Evolutionary conservation across 2,113 vertebrate genomes (phyloP).

Genomic region (Potamarius usumacintae): DNA sequence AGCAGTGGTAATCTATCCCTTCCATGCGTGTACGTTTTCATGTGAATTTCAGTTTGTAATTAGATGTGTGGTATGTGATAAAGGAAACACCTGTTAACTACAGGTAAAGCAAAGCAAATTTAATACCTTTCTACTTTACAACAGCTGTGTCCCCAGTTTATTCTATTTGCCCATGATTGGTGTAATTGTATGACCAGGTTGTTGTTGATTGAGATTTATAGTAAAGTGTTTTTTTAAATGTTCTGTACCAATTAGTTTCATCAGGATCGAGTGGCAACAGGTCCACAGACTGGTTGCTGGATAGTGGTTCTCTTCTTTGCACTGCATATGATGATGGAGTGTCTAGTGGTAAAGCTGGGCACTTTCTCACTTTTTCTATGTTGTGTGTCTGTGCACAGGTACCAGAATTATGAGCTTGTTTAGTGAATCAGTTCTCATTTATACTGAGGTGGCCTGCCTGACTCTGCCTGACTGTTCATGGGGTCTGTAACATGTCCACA

Average conservation of each 20-base stretch:
- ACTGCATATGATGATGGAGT: not conserved
- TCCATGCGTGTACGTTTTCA: not conserved
- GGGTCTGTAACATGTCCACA: too few relatives aligned
- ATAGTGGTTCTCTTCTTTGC: not conserved
- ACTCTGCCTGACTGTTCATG: too few relatives aligned
- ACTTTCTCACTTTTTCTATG: too few relatives aligned
- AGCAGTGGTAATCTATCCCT: not conserved
- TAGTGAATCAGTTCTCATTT: not conserved
- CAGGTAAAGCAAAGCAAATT: not conserved
- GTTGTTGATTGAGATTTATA: not conserved
- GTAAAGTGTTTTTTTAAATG: not conserved
- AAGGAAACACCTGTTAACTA: not conserved
- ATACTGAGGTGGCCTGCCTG: not conserved
- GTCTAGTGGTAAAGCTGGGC: not conserved
- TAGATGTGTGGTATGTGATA: not conserved
- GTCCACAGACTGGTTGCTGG: not conserved
- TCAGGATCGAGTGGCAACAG: not conserved
- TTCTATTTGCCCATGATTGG: not conserved
- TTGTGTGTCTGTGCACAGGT: not conserved
- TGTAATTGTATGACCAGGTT: not conserved
- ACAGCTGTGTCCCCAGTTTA: not conserved
- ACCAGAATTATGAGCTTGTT: not conserved
- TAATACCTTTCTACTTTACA: not conserved
- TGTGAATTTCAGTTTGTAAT: not conserved
- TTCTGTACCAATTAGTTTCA: not conserved